Percentiles rank a stretch among this genome's conserved stretches.
Evolutionary conservation across 2,113 vertebrate genomes (phyloP).

Genomic region (Ptyas mucosa): DNA sequence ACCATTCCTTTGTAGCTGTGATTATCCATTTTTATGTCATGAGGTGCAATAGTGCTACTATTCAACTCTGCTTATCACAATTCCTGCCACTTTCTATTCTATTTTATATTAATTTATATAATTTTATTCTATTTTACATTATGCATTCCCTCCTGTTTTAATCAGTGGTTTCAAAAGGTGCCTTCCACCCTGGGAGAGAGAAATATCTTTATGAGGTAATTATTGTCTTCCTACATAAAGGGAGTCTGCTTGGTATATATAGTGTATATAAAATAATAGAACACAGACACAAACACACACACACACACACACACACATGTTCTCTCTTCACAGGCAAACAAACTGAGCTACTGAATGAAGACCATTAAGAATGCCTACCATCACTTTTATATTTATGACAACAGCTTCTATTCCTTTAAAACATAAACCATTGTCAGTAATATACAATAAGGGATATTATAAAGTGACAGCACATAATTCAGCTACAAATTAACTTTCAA

Average conservation of each 20-base stretch:
- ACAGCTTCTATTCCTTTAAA: conserved; percentile 4
- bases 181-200: not conserved
- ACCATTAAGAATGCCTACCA: not conserved
- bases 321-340: not conserved
- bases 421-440: conserved; percentile 1
- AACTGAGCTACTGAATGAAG: not conserved
- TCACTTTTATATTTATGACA: conserved; percentile 4
- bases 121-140: not conserved
- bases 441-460: conserved; percentile 10
- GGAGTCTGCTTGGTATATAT: not conserved
- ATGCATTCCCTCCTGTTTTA: not conserved
- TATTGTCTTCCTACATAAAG: not conserved
- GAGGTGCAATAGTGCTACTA: not conserved
- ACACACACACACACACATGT: not conserved
- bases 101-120: too few relatives aligned
- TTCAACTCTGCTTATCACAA: not conserved
- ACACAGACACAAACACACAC: not conserved
- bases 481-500: conserved; percentile 30
- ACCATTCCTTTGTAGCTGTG: not conserved
- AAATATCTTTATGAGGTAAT: not conserved
- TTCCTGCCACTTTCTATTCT: not conserved
- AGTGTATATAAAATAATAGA: not conserved
- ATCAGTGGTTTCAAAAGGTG: not conserved
- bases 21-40: not conserved
- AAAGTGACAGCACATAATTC: conserved; percentile 5